Percentiles rank a stretch among this genome's conserved stretches.
These are phyloP conservation scores for Pseudonaja textilis DNA, from an alignment of 2,113 vertebrate species.

Conservation along the genomic window DNA sequence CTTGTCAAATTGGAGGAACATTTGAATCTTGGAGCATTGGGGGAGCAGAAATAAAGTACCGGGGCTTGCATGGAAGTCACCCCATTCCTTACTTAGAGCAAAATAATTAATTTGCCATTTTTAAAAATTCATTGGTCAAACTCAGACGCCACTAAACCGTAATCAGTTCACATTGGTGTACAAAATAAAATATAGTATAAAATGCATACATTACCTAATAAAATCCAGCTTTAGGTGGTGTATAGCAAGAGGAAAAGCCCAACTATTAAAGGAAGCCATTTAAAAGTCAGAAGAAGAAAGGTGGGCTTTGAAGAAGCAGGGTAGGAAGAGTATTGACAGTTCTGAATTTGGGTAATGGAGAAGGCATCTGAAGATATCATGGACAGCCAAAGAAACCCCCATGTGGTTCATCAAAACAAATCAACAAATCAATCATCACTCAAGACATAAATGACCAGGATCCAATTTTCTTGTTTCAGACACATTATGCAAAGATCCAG, in stretches of 20 bases:
- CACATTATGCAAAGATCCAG: no score
- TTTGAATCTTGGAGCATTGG: background rate
- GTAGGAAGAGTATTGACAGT: background rate
- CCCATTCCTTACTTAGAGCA: background rate
- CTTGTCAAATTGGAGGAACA: background rate
- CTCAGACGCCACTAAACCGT: background rate
- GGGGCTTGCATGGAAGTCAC: background rate
- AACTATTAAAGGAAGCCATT: background rate
- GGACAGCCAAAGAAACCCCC: background rate
- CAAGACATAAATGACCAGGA: no score
- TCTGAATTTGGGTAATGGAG: background rate
- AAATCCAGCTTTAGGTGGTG: background rate
- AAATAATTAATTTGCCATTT: background rate
- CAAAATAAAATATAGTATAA: background rate
- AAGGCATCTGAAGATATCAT: background rate
- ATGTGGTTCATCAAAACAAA: background rate
- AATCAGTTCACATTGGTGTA: background rate
- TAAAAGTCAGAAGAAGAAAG: background rate
- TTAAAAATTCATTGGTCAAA: background rate
- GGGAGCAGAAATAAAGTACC: background rate
- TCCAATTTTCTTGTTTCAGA: no score
- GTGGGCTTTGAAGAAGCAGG: background rate
- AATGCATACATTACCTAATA: background rate
- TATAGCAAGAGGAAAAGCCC: background rate
- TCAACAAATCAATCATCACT: background rate